Base-by-base conservation (phyloP, 2,797 vertebrate genomes). In the Spea hammondii region DNA sequence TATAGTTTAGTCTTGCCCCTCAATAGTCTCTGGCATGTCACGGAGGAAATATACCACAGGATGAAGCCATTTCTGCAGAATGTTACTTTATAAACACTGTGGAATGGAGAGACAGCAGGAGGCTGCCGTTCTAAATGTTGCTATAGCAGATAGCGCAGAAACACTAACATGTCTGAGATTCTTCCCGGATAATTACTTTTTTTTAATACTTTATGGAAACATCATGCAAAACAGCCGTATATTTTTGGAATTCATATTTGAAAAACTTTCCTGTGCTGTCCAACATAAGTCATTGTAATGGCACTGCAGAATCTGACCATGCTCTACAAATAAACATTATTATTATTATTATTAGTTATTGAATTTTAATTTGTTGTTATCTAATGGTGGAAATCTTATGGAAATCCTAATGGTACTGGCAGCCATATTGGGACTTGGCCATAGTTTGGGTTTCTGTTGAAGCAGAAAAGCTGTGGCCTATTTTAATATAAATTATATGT, bases 21-120 rank as follows among this genome's bases (percentile, higher is more conserved):
- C 11, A 64, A 65, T 44, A 17, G 13, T 32, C 67, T 14, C 32
- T 79, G 65, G 59, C 48, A 51, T 74, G 57, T 69, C 12, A 6
- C 4, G 46, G 53, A 32, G 13, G 4, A 67, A 59, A 65, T 53
- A 47, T 46, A 67, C 10, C n/a, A 57, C 67, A 49, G 59, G 76
- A 50, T 44, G 71, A n/a, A 69, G 55, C 12, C n/a, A 14, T 75
- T 57, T 65, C 50, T 76, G 68, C n/a, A 57, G 32, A 79, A 74
- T 74, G 48, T 74, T 55, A 57, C 68, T 70, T 77, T 66, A 66
- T 80, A 76, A 80, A 80, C 79, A 80, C 51, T 13, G 51, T 49
- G 53, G 49, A 75, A 65, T 44, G 54, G 69, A 72, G 51, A 79
- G 54, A 62, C 55, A 53, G 54, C 78, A 60, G 72, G 47, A 69